Percentiles rank a stretch among this genome's conserved stretches.
These are phyloP conservation scores for Andrena camellia DNA, from an alignment of 2,888 invertebrate genomes.

Conservation along the genomic window DNA sequence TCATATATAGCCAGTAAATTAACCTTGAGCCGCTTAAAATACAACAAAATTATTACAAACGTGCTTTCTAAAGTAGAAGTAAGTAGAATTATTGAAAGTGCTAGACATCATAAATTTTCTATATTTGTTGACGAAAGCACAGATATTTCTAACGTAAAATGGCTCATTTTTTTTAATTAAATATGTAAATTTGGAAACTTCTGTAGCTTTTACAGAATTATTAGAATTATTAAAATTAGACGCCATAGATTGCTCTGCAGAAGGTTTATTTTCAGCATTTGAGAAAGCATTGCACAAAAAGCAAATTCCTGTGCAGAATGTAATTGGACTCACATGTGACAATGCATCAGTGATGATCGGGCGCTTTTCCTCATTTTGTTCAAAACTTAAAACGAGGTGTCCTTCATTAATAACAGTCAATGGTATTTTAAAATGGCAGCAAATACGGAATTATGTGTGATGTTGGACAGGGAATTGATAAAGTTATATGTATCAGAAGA, in stretches of 20 bases:
- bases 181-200: conserved; percentile 1
- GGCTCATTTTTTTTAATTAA: conserved; percentile 2
- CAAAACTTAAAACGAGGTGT: too few relatives aligned
- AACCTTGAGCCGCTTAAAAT: conserved; percentile 4
- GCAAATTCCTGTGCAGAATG: conserved; percentile 1
- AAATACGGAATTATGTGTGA: too few relatives aligned
- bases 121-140: conserved; percentile 3
- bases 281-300: conserved; percentile 10
- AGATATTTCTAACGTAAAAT: conserved; percentile 1
- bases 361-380: too few relatives aligned
- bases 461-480: too few relatives aligned
- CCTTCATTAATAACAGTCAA: too few relatives aligned
- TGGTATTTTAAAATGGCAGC: too few relatives aligned
- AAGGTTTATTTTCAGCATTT: conserved; percentile 7
- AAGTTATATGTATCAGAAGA: too few relatives aligned
- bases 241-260: conserved; percentile 2
- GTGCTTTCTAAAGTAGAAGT: conserved; percentile 8
- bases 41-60: neutral
- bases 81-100: conserved; percentile 5
- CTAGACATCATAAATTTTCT: conserved; percentile 10
- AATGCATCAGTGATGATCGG: conserved; percentile 8
- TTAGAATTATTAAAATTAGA: neutral
- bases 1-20: neutral
- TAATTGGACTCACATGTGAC: conserved; percentile 7
- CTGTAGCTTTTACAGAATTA: conserved; percentile 2